Evolutionary conservation across 2,888 invertebrate species (phyloP).

Genomic region (Phaedon cochleariae): DNA sequence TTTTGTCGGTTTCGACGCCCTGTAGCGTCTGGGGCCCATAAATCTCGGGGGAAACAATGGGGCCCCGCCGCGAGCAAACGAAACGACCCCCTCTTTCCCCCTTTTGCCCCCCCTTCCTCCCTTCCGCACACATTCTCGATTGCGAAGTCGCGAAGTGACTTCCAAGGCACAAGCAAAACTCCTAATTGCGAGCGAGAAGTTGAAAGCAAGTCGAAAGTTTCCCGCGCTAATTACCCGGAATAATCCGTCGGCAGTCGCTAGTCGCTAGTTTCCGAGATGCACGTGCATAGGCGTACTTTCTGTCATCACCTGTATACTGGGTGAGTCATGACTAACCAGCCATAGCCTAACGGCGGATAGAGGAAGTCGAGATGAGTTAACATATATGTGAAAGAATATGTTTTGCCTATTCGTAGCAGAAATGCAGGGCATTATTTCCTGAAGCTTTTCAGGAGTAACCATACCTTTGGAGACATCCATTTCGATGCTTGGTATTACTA

Average conservation of each 20-base stretch:
- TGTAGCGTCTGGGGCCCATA: neutral
- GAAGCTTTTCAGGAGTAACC: too few relatives aligned
- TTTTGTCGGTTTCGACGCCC: neutral
- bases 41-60: neutral
- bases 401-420: too few relatives aligned
- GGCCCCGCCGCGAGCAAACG: neutral
- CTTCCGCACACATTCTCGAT: neutral
- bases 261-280: constrained; percentile 49
- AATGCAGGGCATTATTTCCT: too few relatives aligned
- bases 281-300: neutral
- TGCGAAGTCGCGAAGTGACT: neutral
- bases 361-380: too few relatives aligned
- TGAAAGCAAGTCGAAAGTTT: constrained; percentile 59
- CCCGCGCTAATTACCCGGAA: constrained; percentile 70
- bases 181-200: constrained; percentile 16
- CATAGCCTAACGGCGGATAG: too few relatives aligned
- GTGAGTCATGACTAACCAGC: too few relatives aligned
- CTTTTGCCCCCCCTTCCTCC: neutral
- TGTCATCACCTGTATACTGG: too few relatives aligned
- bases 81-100: neutral
- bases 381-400: too few relatives aligned
- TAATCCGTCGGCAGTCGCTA: constrained; percentile 65
- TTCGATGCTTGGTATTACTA: too few relatives aligned
- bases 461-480: too few relatives aligned
- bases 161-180: constrained; percentile 17